phyloP scores from a whole-genome alignment of 2,888 invertebrate species.

The Chalcis sispes region DNA sequence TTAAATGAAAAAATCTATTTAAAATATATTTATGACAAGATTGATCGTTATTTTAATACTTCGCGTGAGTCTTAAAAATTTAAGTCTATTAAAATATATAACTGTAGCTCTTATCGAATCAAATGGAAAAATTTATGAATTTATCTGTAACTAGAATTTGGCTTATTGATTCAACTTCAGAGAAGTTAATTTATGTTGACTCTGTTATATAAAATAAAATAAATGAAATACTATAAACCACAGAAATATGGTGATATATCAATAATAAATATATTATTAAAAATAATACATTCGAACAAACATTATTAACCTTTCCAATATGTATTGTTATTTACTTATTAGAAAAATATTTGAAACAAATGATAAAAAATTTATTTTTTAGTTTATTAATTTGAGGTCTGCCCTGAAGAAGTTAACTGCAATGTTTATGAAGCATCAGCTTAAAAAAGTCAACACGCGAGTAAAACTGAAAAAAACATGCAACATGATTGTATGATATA shows the following conservation, averaged over 20 bases:
- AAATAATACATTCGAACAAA: slow-evolving; percentile 1
- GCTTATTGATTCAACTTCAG: slow-evolving; percentile 35
- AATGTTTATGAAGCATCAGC: too few species aligned
- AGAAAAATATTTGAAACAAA: too few species aligned
- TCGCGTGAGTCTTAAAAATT: slow-evolving; percentile 52
- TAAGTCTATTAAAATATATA: slow-evolving; percentile 49
- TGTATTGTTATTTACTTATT: too few species aligned
- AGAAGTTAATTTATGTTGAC: slow-evolving; percentile 48
- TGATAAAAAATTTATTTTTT: too few species aligned
- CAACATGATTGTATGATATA: too few species aligned
- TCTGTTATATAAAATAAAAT: slow-evolving; percentile 45
- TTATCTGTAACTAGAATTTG: slow-evolving; percentile 53
- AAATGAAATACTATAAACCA: slow-evolving; percentile 51
- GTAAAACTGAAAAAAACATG: too few species aligned
- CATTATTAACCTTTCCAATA: slow-evolving; percentile 1
- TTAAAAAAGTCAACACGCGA: too few species aligned
- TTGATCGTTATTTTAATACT: slow-evolving; percentile 59
- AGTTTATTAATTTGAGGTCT: too few species aligned
- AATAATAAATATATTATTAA: slow-evolving; percentile 51
- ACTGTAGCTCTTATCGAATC: slow-evolving; percentile 48
- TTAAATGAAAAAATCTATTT: slow-evolving; percentile 70
- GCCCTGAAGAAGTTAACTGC: too few species aligned
- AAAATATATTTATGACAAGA: slow-evolving; percentile 63
- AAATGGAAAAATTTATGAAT: slow-evolving; percentile 47
- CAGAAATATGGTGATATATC: slow-evolving; percentile 53